Evolutionary conservation across 2,888 invertebrate genomes (phyloP).

Genomic region (Siphlonurus alternatus): DNA sequence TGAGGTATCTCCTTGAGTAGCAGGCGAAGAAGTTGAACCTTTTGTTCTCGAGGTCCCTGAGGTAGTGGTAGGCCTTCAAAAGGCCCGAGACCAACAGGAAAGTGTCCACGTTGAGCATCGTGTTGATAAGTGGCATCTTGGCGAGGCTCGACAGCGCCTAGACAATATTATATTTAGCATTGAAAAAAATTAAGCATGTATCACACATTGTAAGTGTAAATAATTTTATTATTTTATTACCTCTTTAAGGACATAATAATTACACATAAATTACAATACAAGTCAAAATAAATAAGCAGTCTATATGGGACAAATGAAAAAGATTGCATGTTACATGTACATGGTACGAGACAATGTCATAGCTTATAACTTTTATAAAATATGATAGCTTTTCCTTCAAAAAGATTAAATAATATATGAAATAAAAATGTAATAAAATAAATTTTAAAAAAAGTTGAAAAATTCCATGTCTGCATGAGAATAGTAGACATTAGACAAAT

Average conservation of each 20-base stretch:
- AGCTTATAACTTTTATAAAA: no score
- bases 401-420: no score
- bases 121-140: slow-evolving; percentile 10
- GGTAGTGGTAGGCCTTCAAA: slow-evolving; percentile 8
- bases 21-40: slow-evolving; percentile 6
- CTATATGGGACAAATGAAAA: no score
- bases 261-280: no score
- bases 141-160: slow-evolving; percentile 2
- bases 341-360: no score
- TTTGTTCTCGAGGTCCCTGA: slow-evolving; percentile 8
- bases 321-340: no score
- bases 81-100: slow-evolving; percentile 8
- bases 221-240: not conserved
- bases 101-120: slow-evolving; percentile 9
- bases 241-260: not conserved
- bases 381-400: no score
- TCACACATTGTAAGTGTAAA: not conserved
- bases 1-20: slow-evolving; percentile 6
- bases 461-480: no score
- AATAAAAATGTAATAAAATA: no score
- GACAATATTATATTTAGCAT: not conserved
- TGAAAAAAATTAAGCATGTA: not conserved
- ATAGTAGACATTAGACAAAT: no score
- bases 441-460: no score
- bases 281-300: no score